These are phyloP conservation scores for Pseudopleuronectes americanus DNA, from an alignment of 2,797 vertebrate species.

Conservation along the genomic window DNA sequence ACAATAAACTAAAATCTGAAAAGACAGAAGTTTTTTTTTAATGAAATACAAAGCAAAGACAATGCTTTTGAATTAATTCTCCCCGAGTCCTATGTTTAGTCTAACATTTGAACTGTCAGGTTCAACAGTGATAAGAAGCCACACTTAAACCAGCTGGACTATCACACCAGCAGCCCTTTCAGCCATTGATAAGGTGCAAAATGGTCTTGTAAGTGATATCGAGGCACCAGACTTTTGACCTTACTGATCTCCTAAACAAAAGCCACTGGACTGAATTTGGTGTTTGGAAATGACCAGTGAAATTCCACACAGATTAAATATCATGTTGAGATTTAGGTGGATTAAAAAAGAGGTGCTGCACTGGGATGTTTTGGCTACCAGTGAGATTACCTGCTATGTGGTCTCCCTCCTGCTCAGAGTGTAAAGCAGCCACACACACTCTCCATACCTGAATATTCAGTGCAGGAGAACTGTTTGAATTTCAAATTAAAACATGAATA, in stretches of 20 bases:
- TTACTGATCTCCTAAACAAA: constrained; percentile 62
- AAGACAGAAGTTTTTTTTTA: background rate
- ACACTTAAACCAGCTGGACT: constrained; percentile 65
- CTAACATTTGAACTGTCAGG: constrained; percentile 63
- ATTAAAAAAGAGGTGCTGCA: constrained; percentile 65
- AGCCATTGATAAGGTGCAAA: constrained; percentile 74
- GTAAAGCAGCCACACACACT: constrained; percentile 17
- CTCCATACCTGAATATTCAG: constrained; percentile 14
- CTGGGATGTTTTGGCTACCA: constrained; percentile 80
- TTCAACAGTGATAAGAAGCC: constrained; percentile 70
- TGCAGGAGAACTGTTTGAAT: background rate
- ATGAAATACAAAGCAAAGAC: background rate
- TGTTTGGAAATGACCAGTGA: constrained; percentile 52
- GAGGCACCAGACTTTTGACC: constrained; percentile 78
- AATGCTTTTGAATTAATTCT: constrained; percentile 2
- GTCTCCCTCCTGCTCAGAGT: constrained; percentile 45
- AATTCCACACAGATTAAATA: constrained; percentile 75
- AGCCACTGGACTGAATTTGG: constrained; percentile 25
- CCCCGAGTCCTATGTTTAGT: constrained; percentile 53
- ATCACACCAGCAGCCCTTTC: constrained; percentile 65
- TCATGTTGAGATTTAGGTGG: constrained; percentile 62
- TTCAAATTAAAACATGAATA: constrained; percentile 1
- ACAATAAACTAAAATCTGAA: background rate
- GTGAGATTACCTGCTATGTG: constrained; percentile 74
- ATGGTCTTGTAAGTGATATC: constrained; percentile 62